Base-by-base conservation (phyloP, 2,113 vertebrate genomes). In the Anarhynchus alexandrinus region DNA sequence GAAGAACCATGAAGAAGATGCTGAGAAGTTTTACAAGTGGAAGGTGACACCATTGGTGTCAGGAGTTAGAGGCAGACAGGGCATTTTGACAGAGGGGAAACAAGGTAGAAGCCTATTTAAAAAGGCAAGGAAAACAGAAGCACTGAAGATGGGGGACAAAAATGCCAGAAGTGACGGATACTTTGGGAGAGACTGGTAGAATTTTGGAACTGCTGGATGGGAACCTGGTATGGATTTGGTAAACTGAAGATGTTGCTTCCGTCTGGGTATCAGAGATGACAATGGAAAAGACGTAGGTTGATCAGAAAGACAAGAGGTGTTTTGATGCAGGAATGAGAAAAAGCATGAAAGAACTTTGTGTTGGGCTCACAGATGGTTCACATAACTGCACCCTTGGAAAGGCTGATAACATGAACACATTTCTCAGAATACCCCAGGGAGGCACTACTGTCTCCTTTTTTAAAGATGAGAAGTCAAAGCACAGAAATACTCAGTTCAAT, bases 401-500 rank as follows among this genome's bases (percentile, higher is more conserved):
- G 70, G 61, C 77, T 92, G 80, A 61, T 94, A 94, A 54, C 32
- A 66, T 54, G 78, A 93, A 54, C 43, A 49, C 57, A 42, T 79
- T 95, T 85, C 36, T 92, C 29, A 85, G 58, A 93, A 71, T 79
- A 66, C 95, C 79, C 86, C 82, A 86, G 90, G 73, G 91, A 96
- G 29, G 57, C 61, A 82, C 72, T 91, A n/a, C 70, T 74, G 38
- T 51, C 81, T 94, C 40, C 27, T 82, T 84, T 77, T 73, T 91
- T 91, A 65, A 94, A 91, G 73, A 85, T 82, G 94, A 76, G 49
- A 89, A 94, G 89, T 94, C 66, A 82, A 71, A 92, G 91, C 88
- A 72, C 65, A 82, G 88, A 96, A 90, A 84, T 84, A 42, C 45
- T 52, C 57, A 82, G 83, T 96, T 97, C 88, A 87, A 0, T 91